Percentiles rank a stretch among this genome's conserved stretches.
These are phyloP conservation scores for Nomada fucata DNA, from an alignment of 2,888 invertebrate species.

Conservation along the genomic window DNA sequence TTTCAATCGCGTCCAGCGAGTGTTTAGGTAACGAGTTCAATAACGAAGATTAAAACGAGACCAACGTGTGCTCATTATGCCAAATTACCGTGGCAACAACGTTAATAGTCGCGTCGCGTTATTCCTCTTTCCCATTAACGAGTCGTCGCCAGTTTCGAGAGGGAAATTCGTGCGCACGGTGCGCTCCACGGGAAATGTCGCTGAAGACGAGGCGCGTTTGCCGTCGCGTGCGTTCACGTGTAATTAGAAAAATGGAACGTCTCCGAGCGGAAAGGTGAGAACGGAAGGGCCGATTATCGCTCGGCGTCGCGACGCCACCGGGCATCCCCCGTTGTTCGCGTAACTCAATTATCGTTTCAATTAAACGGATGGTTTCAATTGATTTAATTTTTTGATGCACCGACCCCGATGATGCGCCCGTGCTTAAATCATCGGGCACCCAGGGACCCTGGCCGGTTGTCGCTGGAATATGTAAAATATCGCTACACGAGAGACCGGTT, in stretches of 20 bases:
- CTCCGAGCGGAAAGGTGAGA: conserved; percentile 17
- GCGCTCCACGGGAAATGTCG: neutral
- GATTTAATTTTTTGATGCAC: conserved; percentile 58
- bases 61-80: conserved; percentile 26
- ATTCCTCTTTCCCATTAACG: conserved; percentile 26
- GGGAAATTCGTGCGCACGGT: neutral
- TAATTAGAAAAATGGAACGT: conserved; percentile 8
- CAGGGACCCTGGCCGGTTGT: conserved; percentile 27
- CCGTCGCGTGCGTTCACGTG: neutral
- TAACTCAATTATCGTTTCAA: conserved; percentile 63
- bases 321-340: conserved; percentile 4
- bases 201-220: conserved; percentile 7
- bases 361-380: conserved; percentile 65
- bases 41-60: conserved; percentile 46
- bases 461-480: conserved; percentile 68
- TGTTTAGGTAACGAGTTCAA: conserved; percentile 39
- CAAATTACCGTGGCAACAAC: conserved; percentile 28
- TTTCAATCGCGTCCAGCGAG: conserved; percentile 2
- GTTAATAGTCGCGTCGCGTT: conserved; percentile 12
- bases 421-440: conserved; percentile 64
- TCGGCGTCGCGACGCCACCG: neutral
- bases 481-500: conserved; percentile 29
- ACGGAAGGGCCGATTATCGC: neutral
- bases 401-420: conserved; percentile 31
- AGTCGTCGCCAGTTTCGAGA: neutral